phyloP scores from a whole-genome alignment of 30 jellyfish, hydroid and myxozoan genomes.

The Chrysaora quinquecirrha region DNA sequence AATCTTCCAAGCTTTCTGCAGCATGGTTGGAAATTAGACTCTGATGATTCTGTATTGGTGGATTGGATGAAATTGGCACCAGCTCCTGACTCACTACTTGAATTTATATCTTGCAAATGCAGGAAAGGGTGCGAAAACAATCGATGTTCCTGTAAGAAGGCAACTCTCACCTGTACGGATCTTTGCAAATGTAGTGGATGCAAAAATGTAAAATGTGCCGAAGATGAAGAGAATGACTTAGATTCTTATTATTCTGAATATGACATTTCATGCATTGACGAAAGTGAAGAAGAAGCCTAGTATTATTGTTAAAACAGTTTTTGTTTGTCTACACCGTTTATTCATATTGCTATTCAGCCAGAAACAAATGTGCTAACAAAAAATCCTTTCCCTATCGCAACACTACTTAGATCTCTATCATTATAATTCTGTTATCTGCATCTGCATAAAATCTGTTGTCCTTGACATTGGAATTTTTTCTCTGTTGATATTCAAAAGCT shows the following conservation, averaged over 20 bases:
- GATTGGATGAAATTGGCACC: conserved; percentile 57
- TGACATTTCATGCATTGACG: conserved; percentile 28
- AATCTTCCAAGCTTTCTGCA: conserved; percentile 42
- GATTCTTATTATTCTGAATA: conserved; percentile 34
- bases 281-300: conserved; percentile 33
- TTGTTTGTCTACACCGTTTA: neutral
- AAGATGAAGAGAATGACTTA: conserved; percentile 25
- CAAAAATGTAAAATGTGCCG: conserved; percentile 7
- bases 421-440: neutral
- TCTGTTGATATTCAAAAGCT: too few relatives aligned
- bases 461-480: neutral
- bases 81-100: conserved; percentile 59
- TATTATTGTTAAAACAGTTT: neutral
- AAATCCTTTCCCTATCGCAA: neutral
- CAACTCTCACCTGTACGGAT: conserved; percentile 54
- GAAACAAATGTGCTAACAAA: neutral
- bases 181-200: conserved; percentile 62
- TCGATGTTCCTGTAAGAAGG: conserved; percentile 62
- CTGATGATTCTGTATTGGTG: conserved; percentile 11
- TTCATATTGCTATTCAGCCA: neutral
- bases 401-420: neutral
- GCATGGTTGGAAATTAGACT: conserved; percentile 51
- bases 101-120: conserved; percentile 55
- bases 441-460: neutral
- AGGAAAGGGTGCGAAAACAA: conserved; percentile 62